Evolutionary conservation across 2,888 invertebrate species (phyloP).

Genomic region (Pocota personata): DNA sequence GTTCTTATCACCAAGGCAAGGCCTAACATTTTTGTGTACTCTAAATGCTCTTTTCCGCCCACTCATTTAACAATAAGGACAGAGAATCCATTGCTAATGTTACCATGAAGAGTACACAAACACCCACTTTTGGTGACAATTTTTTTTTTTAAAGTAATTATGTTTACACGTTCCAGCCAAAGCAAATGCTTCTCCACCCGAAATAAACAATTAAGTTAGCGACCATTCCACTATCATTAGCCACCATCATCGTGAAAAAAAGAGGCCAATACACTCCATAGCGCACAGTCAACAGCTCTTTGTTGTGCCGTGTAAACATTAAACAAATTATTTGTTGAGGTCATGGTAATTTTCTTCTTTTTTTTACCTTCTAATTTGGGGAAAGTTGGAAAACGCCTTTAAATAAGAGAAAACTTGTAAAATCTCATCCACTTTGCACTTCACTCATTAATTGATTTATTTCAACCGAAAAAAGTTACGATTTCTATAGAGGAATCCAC

Average conservation of each 20-base stretch:
- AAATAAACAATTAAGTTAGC: background rate
- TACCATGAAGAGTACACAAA: background rate
- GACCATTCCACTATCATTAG: background rate
- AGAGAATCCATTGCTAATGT: too few relatives aligned
- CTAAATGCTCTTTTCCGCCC: background rate
- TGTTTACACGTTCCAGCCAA: background rate
- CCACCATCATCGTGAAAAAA: background rate
- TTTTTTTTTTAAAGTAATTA: background rate
- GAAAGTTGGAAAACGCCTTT: constrained; percentile 21
- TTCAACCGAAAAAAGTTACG: background rate
- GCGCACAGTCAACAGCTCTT: background rate
- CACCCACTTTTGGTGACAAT: background rate
- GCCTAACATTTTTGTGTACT: background rate
- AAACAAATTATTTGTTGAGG: background rate
- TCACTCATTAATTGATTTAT: constrained; percentile 21
- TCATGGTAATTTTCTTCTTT: background rate
- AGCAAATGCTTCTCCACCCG: background rate
- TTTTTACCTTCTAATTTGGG: constrained; percentile 1
- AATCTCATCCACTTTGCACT: constrained; percentile 10
- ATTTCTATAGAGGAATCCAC: background rate
- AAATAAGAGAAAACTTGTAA: background rate
- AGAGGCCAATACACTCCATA: background rate
- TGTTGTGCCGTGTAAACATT: constrained; percentile 12
- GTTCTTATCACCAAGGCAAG: background rate
- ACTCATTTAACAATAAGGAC: background rate